Conservation (phyloP, 2,113 vertebrate genomes). For the Elephas maximus region DNA sequence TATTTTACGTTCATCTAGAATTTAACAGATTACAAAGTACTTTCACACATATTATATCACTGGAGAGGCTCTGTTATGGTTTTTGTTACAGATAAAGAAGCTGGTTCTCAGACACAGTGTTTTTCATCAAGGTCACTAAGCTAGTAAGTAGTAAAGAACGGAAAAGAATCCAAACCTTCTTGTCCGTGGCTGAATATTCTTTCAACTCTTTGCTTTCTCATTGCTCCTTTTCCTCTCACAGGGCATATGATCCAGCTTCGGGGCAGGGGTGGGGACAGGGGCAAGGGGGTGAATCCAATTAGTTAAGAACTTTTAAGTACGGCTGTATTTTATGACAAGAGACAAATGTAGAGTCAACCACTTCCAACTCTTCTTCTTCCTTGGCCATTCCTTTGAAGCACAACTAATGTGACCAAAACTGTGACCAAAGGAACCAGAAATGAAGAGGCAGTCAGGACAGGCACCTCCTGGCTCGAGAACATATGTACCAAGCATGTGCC, state of each 20-base stretch:
- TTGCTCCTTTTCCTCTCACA: not conserved
- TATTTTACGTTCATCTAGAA: not conserved
- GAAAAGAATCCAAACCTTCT: not conserved
- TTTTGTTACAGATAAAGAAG: constrained; percentile 31
- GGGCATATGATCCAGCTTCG: not conserved
- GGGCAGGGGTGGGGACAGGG: not conserved
- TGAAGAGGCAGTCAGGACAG: not conserved
- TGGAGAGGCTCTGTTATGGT: not conserved
- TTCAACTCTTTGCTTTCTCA: not conserved
- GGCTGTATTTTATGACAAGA: not conserved
- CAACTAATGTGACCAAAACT: not conserved
- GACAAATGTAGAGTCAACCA: not conserved
- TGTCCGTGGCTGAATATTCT: not conserved
- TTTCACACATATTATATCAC: not conserved
- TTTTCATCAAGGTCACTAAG: not conserved
- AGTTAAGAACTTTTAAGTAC: not conserved
- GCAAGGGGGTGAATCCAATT: not conserved
- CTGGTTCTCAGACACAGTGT: not conserved
- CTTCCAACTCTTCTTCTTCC: rapidly evolving
- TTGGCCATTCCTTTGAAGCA: not conserved
- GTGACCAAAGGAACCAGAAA: not conserved
- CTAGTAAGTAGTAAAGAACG: constrained; percentile 7
- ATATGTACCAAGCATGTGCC: not conserved
- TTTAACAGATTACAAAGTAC: not conserved
- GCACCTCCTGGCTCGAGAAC: not conserved